Evolutionary conservation across 1,140 invertebrate species (phyloP).

Genomic region (Bombus pascuorum): DNA sequence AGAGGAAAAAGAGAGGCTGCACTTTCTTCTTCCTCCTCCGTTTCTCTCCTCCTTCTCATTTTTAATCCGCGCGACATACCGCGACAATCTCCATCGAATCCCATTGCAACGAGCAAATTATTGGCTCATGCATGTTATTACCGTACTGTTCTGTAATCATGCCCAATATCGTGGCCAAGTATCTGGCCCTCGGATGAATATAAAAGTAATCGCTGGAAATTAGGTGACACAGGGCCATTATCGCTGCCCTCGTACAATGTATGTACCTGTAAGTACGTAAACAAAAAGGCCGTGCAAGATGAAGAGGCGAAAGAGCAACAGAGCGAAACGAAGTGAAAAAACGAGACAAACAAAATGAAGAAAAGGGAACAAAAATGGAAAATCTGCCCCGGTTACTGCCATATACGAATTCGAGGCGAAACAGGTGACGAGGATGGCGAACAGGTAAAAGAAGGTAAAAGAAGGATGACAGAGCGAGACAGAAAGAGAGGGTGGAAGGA

Average conservation of each 20-base stretch:
- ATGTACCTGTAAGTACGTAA: neutral
- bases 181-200: neutral
- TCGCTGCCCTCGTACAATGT: constrained; percentile 29
- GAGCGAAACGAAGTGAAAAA: neutral
- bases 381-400: neutral
- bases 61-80: constrained; percentile 10
- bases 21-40: no score
- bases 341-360: no score
- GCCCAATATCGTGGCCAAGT: constrained; percentile 15
- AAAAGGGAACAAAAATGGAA: neutral
- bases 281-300: neutral
- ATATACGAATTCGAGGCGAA: neutral
- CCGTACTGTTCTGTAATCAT: constrained; percentile 44
- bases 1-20: neutral
- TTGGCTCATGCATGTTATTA: constrained; percentile 27
- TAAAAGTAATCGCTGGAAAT: constrained; percentile 45
- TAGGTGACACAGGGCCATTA: constrained; percentile 46
- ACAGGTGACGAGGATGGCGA: neutral
- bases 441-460: neutral
- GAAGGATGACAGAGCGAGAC: neutral
- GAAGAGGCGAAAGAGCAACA: no score
- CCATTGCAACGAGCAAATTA: constrained; percentile 20
- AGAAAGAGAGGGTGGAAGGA: neutral
- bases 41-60: neutral
- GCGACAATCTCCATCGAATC: constrained; percentile 16